phyloP scores from a whole-genome alignment of 2,113 vertebrate species.

The Cyanoramphus novaezelandiae region DNA sequence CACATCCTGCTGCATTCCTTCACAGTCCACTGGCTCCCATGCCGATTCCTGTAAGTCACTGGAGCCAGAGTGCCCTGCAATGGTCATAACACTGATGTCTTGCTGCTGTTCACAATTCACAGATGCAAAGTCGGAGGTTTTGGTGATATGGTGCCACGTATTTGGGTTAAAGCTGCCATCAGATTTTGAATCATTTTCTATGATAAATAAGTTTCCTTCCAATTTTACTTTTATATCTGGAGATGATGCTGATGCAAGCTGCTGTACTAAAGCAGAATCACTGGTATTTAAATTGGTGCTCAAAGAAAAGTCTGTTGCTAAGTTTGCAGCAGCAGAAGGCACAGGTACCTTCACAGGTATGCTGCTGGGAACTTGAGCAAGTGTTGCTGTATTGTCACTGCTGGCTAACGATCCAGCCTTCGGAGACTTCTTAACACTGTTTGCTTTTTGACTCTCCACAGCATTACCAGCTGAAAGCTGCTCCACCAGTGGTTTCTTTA shows the following conservation, averaged over 20 bases:
- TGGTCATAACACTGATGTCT: constrained; percentile 69
- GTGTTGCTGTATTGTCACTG: constrained; percentile 79
- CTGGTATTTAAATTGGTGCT: constrained; percentile 67
- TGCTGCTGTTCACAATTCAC: constrained; percentile 71
- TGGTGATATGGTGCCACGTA: constrained; percentile 79
- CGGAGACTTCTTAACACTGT: constrained; percentile 67
- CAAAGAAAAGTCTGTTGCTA: constrained; percentile 68
- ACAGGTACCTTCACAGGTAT: constrained; percentile 73
- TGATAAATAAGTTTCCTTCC: constrained; percentile 80
- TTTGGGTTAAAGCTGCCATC: constrained; percentile 80
- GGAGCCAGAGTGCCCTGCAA: constrained; percentile 73
- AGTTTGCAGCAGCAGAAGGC: constrained; percentile 64
- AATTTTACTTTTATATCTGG: constrained; percentile 83
- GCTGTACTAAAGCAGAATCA: constrained; percentile 77
- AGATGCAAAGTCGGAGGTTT: constrained; percentile 75
- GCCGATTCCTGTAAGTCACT: constrained; percentile 82
- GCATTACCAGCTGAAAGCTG: constrained; percentile 70
- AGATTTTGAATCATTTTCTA: constrained; percentile 77
- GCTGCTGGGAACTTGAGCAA: constrained; percentile 72
- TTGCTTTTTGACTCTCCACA: constrained; percentile 67
- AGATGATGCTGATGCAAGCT: constrained; percentile 74
- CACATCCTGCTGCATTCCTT: constrained; percentile 75
- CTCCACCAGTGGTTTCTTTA: constrained; percentile 88
- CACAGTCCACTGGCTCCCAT: constrained; percentile 77
- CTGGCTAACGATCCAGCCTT: constrained; percentile 70